These are phyloP conservation scores for Masticophis lateralis DNA, from an alignment of 2,797 vertebrate genomes.

Conservation along the genomic window DNA sequence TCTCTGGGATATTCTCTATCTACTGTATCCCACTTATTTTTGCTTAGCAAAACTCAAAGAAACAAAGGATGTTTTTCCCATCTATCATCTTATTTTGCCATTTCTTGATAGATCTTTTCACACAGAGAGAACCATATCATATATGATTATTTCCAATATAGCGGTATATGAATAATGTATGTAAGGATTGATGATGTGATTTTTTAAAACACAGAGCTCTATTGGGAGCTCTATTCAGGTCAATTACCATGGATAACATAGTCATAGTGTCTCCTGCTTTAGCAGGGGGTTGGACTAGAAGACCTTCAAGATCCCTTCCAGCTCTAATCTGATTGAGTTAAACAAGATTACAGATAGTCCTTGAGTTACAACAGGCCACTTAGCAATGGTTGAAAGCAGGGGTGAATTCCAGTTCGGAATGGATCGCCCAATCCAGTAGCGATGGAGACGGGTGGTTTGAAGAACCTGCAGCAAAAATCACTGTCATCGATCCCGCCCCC, in stretches of 20 bases:
- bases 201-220: neutral
- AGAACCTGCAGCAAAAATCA: no score
- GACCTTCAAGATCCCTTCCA: neutral
- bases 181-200: neutral
- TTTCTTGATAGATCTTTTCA: neutral
- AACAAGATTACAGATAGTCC: neutral
- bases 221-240: neutral
- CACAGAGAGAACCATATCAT: neutral
- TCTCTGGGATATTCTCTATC: neutral
- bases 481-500: no score
- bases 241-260: neutral
- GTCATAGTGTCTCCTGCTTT: neutral
- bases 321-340: neutral
- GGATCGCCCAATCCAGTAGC: no score
- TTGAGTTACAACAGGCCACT: neutral
- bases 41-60: neutral
- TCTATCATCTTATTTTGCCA: neutral
- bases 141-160: neutral
- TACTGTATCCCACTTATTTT: neutral
- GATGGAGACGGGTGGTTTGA: no score
- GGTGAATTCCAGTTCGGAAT: no score
- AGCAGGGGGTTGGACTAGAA: neutral
- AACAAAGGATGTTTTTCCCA: neutral
- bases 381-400: neutral
- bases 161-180: neutral